Evolutionary conservation across 2,797 vertebrate genomes (phyloP).

Genomic region (Bucorvus abyssinicus): DNA sequence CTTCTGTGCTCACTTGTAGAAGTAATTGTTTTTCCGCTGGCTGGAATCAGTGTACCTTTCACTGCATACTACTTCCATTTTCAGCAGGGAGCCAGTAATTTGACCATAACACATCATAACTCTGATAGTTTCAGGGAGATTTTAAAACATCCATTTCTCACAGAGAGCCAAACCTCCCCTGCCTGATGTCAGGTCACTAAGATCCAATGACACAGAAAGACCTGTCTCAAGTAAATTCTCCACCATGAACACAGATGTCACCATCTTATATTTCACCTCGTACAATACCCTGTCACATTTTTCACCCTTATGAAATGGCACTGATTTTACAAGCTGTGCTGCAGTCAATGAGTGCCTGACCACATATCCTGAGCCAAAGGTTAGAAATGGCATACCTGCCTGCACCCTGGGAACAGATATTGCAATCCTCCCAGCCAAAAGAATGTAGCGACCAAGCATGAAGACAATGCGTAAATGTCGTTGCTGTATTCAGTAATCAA

Average conservation of each 20-base stretch:
- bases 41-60: neutral
- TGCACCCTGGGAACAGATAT: conserved; percentile 25
- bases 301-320: neutral
- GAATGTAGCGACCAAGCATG: conserved; percentile 21
- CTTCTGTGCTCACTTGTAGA: conserved; percentile 20
- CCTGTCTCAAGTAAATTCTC: neutral
- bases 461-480: conserved; percentile 20
- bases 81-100: conserved; percentile 11
- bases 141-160: neutral
- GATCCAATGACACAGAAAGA: neutral
- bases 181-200: neutral
- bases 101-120: neutral
- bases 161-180: neutral
- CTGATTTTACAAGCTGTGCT: neutral
- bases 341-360: neutral
- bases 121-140: neutral
- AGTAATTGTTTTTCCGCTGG: neutral
- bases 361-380: neutral
- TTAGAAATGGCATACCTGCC: conserved; percentile 6
- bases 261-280: neutral
- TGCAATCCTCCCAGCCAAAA: neutral
- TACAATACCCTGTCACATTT: neutral
- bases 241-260: neutral
- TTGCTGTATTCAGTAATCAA: conserved; percentile 32
- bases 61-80: neutral